These are phyloP conservation scores for Hydraecia micacea DNA, from an alignment of 2,888 invertebrate species.

Conservation along the genomic window DNA sequence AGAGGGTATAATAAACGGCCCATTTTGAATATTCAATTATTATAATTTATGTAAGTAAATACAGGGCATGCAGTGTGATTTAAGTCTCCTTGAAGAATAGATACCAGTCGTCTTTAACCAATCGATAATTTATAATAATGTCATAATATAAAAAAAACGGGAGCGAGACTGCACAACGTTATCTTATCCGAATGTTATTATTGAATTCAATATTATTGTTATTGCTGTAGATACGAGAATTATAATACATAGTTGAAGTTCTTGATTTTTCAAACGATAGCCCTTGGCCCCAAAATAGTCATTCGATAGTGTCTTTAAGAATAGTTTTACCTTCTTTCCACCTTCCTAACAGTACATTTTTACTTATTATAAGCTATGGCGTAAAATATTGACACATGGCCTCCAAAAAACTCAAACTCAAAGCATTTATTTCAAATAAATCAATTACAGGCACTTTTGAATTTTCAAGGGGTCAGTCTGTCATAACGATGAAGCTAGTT, in stretches of 20 bases:
- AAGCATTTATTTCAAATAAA: too few species aligned
- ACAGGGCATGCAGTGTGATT: neutral
- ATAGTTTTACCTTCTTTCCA: neutral
- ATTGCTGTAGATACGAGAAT: neutral
- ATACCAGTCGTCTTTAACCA: conserved; percentile 11
- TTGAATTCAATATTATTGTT: conserved; percentile 38
- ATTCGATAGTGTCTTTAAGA: neutral
- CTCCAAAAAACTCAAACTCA: neutral
- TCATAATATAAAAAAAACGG: conserved; percentile 37
- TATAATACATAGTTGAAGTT: neutral
- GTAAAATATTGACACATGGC: neutral
- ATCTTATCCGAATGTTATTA: conserved; percentile 61
- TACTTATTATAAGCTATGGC: neutral
- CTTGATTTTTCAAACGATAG: conserved; percentile 29
- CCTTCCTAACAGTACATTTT: neutral
- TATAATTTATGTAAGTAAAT: neutral
- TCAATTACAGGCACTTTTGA: too few species aligned
- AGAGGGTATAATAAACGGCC: neutral
- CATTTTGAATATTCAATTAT: neutral
- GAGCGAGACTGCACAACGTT: conserved; percentile 36
- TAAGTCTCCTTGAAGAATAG: conserved; percentile 11
- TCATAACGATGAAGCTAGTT: too few species aligned
- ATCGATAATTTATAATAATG: conserved; percentile 31
- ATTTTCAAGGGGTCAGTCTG: too few species aligned
- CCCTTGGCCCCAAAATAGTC: conserved; percentile 15